Conservation (phyloP, 2,888 invertebrate species). For the Proisotoma minuta region DNA sequence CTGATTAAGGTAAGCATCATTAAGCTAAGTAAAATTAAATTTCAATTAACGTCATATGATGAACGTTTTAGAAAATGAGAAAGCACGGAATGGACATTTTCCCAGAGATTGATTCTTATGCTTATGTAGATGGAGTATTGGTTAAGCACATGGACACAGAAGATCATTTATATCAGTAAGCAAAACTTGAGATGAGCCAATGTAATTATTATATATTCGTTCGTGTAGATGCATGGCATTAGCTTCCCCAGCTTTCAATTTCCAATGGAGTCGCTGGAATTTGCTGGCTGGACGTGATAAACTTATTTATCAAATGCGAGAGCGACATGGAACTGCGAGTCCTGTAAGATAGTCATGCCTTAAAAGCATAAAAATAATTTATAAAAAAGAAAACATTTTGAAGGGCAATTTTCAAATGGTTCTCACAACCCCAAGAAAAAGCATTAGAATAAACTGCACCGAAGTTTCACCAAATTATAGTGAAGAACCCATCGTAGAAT, state of each 20-base stretch:
- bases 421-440: slow-evolving; percentile 64
- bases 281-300: slow-evolving; percentile 58
- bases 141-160: slow-evolving; percentile 65
- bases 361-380: slow-evolving; percentile 2
- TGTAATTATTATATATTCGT: neutral
- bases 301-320: slow-evolving; percentile 65
- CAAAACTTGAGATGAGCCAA: no score
- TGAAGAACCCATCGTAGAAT: slow-evolving; percentile 55
- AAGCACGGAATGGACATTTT: slow-evolving; percentile 75
- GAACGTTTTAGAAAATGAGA: slow-evolving; percentile 58
- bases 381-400: slow-evolving; percentile 10
- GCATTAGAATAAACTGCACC: slow-evolving; percentile 65
- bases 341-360: slow-evolving; percentile 37
- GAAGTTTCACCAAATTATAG: slow-evolving; percentile 70
- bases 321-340: slow-evolving; percentile 51
- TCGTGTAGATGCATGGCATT: slow-evolving; percentile 72
- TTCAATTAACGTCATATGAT: no score
- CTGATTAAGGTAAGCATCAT: slow-evolving; percentile 60
- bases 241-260: slow-evolving; percentile 66
- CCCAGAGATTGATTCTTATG: slow-evolving; percentile 64
- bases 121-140: slow-evolving; percentile 59
- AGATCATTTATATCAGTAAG: slow-evolving; percentile 57
- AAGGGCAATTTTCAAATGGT: slow-evolving; percentile 54
- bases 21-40: neutral
- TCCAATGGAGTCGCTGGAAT: slow-evolving; percentile 75